Percentiles rank a stretch among this genome's conserved stretches.
Conservation (phyloP, 30 jellyfish, hydroid and myxozoan genomes). For the Phacellophora camtschatica region DNA sequence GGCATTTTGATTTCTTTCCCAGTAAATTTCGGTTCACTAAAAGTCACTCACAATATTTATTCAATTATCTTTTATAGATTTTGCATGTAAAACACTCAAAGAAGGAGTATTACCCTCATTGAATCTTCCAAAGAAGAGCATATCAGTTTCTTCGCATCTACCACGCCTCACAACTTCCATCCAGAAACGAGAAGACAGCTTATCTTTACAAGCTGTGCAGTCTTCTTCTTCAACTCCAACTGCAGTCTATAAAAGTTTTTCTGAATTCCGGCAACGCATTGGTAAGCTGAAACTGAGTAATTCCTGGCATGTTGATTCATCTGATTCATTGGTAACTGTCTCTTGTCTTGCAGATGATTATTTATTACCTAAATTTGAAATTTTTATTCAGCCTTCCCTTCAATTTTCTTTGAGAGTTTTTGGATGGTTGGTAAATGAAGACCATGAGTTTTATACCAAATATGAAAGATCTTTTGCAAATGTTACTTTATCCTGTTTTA, state of each 20-base stretch:
- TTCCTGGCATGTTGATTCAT: no score
- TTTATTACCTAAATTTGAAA: no score
- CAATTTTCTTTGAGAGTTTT: constrained; percentile 13
- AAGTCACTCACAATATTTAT: not conserved
- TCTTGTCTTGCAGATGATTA: no score
- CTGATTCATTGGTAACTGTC: no score
- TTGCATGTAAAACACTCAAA: constrained; percentile 19
- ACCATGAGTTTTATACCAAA: not conserved
- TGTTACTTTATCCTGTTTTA: no score
- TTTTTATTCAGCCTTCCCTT: no score
- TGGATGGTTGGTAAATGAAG: constrained; percentile 48
- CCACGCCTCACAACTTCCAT: constrained; percentile 28
- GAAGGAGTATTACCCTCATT: constrained; percentile 34
- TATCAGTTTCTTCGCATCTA: constrained; percentile 15
- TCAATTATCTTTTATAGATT: not conserved
- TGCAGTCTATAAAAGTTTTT: constrained; percentile 8
- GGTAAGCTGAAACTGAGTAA: not conserved
- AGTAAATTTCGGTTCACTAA: not conserved
- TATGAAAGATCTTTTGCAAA: constrained; percentile 14
- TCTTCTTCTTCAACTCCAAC: not conserved
- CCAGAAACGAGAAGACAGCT: constrained; percentile 10
- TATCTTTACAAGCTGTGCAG: not conserved
- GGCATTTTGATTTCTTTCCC: no score
- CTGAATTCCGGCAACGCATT: constrained; percentile 16
- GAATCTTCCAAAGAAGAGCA: constrained; percentile 34